Base-by-base conservation (phyloP, 2,888 invertebrate genomes). In the Drosophila meridiana region DNA sequence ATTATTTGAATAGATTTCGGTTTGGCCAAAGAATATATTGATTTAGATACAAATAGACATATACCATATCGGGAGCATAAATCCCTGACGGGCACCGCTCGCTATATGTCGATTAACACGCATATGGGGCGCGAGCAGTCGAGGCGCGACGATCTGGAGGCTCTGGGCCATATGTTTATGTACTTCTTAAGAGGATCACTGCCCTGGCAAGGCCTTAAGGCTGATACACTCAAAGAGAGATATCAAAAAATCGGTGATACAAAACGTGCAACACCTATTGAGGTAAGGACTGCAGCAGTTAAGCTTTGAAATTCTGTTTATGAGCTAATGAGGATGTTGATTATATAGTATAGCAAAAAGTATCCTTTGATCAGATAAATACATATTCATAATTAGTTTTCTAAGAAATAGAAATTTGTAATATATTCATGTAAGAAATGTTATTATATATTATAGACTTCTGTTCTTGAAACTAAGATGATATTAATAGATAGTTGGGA, bases 21-120 rank as follows among this genome's bases (percentile, higher is more conserved):
- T 94, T 96, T 99, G 95, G 99, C 99, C 94, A 99, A 99, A 96
- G 99, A 99, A 96, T 99, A 99, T 95, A 99, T 99, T 95, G 99
- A 99, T 95, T 97, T 99, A 95, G 99, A 99, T 96, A 98, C 98
- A 94, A 98, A 98, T 95, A 98, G 99, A 95, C 99, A 99, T 95
- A 99, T 99, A 95, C 99, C 99, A 92, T 99, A 99, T 95, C 97
- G 99, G 96, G 99, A 99, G 95, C 99, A 99, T 95, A 99, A 99
- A 95, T 99, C 99, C 93, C 95, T 99, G 93, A 99, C 99, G 81
- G 99, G 99, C 91, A 99, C 99, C 85, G 99, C 99, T 90, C 96
- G 99, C 94, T 99, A 99, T 95, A 99, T 99, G 99, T 99, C 99
- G 94, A 99, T 99, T 94, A 99, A 99, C 94, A 99, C 99, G 94